These are phyloP conservation scores for Acanthococcus lagerstroemiae DNA, from an alignment of 2,888 invertebrate genomes.

Conservation along the genomic window DNA sequence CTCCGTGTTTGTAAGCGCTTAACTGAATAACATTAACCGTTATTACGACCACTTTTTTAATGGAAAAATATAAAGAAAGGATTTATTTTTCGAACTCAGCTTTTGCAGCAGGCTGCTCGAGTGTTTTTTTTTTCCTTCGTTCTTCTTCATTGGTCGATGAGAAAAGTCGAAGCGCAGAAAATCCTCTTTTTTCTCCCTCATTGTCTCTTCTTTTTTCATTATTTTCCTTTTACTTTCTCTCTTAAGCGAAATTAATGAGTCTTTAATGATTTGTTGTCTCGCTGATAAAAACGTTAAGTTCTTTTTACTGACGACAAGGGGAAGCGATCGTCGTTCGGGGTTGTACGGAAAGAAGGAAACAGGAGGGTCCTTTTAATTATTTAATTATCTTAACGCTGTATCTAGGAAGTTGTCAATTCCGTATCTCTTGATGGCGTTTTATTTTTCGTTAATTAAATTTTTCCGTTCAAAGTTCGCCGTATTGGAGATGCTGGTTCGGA, in stretches of 20 bases:
- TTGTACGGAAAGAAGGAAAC: too few relatives aligned
- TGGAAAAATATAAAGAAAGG: slow-evolving; percentile 4
- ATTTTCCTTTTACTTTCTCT: neutral
- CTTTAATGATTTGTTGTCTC: neutral
- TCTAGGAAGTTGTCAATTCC: too few relatives aligned
- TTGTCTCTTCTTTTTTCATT: neutral
- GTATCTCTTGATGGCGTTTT: too few relatives aligned
- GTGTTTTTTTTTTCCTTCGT: neutral
- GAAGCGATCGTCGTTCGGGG: too few relatives aligned
- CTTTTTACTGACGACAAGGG: too few relatives aligned
- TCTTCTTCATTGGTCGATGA: neutral
- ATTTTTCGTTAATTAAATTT: too few relatives aligned
- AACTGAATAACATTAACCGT: slow-evolving; percentile 12
- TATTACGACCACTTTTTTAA: slow-evolving; percentile 8
- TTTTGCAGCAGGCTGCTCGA: neutral
- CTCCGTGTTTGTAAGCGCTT: slow-evolving; percentile 2
- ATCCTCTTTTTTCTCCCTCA: neutral
- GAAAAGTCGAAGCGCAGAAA: neutral
- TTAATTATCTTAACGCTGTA: too few relatives aligned
- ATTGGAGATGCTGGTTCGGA: too few relatives aligned
- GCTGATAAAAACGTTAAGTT: neutral
- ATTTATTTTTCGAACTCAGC: neutral
- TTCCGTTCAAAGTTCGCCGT: too few relatives aligned
- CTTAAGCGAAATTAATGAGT: neutral
- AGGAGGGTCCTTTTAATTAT: too few relatives aligned